phyloP scores from a whole-genome alignment of 1,140 invertebrate species.

The Radopholus similis region DNA sequence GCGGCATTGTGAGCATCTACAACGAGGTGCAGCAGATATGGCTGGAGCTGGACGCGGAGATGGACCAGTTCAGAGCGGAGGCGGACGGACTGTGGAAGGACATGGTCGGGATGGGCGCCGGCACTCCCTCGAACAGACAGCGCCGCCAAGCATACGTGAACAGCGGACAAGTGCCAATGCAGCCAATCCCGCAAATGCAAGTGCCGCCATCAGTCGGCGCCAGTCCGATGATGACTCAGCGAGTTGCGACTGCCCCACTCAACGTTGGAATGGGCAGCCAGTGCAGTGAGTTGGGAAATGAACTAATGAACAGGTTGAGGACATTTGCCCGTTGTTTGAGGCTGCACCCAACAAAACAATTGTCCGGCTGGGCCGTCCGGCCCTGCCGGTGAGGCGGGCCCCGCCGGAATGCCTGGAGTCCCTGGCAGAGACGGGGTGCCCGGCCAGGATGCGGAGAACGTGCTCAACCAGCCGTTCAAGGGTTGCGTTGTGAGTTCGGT shows the following conservation, averaged over 20 bases:
- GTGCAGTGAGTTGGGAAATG: no score
- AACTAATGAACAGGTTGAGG: no score
- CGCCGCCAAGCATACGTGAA: constrained; percentile 56
- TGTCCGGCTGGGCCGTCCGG: not conserved
- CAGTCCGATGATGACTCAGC: no score
- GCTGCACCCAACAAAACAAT: no score
- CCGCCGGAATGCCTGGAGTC: not conserved
- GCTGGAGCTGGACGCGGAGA: constrained; percentile 53
- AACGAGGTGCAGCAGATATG: constrained; percentile 53
- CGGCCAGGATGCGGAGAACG: constrained; percentile 31
- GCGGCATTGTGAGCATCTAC: constrained; percentile 49
- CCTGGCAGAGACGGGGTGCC: constrained; percentile 24
- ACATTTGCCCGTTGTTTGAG: no score
- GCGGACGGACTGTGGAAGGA: constrained; percentile 48
- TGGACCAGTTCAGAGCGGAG: constrained; percentile 44
- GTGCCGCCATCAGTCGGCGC: no score
- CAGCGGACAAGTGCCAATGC: no score
- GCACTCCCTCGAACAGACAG: constrained; percentile 45
- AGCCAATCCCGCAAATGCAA: no score
- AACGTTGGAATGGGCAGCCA: not conserved
- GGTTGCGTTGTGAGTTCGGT: constrained; percentile 32
- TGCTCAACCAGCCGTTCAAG: constrained; percentile 17
- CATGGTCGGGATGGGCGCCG: constrained; percentile 52
- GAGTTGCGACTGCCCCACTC: not conserved
- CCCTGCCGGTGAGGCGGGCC: not conserved